phyloP scores from a whole-genome alignment of 2,888 invertebrate species.

The Tetramorium bicarinatum region DNA sequence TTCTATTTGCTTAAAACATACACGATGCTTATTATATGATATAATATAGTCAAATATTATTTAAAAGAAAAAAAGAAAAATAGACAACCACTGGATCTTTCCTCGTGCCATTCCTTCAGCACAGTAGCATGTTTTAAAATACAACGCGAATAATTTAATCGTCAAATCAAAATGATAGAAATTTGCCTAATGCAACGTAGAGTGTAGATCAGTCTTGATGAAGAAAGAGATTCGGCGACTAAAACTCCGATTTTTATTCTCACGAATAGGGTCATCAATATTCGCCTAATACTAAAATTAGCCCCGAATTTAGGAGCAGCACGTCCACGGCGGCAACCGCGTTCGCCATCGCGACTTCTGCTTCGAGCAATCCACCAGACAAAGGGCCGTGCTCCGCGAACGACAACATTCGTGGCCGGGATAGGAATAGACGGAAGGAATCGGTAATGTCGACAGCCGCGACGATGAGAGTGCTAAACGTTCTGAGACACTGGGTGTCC shows the following conservation, averaged over 20 bases:
- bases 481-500: slow-evolving; percentile 96
- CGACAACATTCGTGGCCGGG: slow-evolving; percentile 80
- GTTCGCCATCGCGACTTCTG: slow-evolving; percentile 96
- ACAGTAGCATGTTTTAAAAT: slow-evolving; percentile 19
- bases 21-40: slow-evolving; percentile 15
- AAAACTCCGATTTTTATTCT: slow-evolving; percentile 4
- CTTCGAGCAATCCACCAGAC: slow-evolving; percentile 93
- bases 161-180: not conserved
- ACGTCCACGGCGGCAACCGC: slow-evolving; percentile 95
- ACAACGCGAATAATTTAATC: not conserved
- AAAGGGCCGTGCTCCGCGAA: slow-evolving; percentile 84
- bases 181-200: slow-evolving; percentile 1
- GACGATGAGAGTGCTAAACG: slow-evolving; percentile 96
- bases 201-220: not conserved
- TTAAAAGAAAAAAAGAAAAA: not conserved
- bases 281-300: not conserved
- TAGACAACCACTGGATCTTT: not conserved
- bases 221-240: not conserved
- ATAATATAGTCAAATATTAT: not conserved
- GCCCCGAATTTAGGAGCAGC: slow-evolving; percentile 89
- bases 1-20: not conserved
- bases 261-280: not conserved
- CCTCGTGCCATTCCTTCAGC: not conserved
- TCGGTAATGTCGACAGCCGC: slow-evolving; percentile 96
- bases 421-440: slow-evolving; percentile 89